Base-by-base conservation (phyloP, 1,140 invertebrate species). In the Zaprionus inermis region DNA sequence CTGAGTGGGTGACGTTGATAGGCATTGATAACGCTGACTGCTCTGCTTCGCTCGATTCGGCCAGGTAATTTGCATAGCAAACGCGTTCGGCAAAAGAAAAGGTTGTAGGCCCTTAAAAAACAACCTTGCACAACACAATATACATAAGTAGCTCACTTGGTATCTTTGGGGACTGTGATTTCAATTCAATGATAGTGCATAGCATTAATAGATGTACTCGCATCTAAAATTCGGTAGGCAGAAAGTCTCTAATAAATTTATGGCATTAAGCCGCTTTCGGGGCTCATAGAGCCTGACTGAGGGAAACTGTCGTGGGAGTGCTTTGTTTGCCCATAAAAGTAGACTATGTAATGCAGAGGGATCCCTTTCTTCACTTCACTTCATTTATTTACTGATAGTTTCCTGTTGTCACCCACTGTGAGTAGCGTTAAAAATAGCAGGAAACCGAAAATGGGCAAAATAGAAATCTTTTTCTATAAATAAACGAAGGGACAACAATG, bases 131-230 rank as follows among this genome's bases (percentile, higher is more conserved):
- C 36, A 44, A 34, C 30, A n/a, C n/a, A n/a, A n/a, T n/a, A n/a
- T n/a, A n/a, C n/a, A 32, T 20, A 64, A 32, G 60, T 34, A 34
- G 44, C 18, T 49, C 18, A 68, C 36, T 44, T 20, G 52, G 14
- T 68, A 78, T 65, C 73, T 67, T 28, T 16, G 14, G 38, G 67
- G 46, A 20, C 30, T 64, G 49, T 58, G 83, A 85, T 88, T 86
- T 67, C 81, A 70, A 81, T 86, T 76, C 72, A 68, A 74, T 72
- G 83, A 85, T 85, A 85, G 83, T 85, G 83, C 82, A 79, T 58
- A 67, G 66, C 82, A 85, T 85, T 76, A 85, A 85, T 85, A 76
- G 61, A 76, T 73, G 57, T 76, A 69, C 54, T 54, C 34, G 55
- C 51, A 59, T 58, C 81, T 51, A 32, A 56, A 63, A 57, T 72